Percentiles rank a stretch among this genome's conserved stretches.
These are phyloP conservation scores for Charadrius vociferus DNA, from an alignment of 2,113 vertebrate species.

Conservation along the genomic window DNA sequence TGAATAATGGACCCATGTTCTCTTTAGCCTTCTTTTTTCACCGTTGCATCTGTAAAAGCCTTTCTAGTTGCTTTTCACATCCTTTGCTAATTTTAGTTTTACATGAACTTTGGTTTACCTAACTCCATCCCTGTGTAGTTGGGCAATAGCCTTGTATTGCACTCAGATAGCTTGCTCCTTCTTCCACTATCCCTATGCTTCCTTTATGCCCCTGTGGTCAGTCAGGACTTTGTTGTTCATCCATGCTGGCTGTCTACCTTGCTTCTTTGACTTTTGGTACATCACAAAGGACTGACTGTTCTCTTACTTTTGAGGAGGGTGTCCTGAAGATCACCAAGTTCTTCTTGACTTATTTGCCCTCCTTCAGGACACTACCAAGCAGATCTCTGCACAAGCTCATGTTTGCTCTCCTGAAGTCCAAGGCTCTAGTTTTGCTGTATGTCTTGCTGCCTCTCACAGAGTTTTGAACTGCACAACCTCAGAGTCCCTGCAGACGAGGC, in stretches of 20 bases:
- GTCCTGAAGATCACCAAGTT: background rate
- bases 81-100: background rate
- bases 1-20: fast-evolving
- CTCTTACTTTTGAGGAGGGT: background rate
- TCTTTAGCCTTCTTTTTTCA: background rate
- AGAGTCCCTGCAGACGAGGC: background rate
- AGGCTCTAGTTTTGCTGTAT: background rate
- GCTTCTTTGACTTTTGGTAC: background rate
- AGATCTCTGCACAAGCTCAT: background rate
- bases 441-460: background rate
- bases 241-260: background rate
- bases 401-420: background rate
- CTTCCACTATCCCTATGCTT: background rate
- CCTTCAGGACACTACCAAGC: background rate
- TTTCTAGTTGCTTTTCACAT: background rate
- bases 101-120: background rate
- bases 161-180: background rate
- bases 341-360: background rate
- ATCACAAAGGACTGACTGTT: background rate
- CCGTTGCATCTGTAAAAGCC: background rate
- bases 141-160: background rate
- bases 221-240: background rate
- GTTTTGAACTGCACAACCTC: background rate
- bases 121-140: background rate
- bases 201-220: background rate